Conservation (phyloP, 2,113 vertebrate species). For the Cairina moschata region DNA sequence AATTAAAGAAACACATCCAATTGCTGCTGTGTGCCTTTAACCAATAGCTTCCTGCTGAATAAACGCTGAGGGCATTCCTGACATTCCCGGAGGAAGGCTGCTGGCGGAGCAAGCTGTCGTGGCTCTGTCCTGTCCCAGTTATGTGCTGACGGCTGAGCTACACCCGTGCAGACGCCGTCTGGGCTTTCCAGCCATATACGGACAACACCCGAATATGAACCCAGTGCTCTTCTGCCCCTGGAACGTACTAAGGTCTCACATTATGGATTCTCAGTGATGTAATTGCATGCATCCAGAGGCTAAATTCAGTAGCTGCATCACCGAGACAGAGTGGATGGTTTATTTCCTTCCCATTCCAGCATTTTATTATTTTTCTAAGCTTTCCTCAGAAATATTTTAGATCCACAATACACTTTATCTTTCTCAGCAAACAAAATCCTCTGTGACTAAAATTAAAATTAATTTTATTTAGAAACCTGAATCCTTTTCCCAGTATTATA, state of each 20-base stretch:
- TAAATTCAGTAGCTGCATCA: background rate
- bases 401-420: background rate
- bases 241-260: background rate
- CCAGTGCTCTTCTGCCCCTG: background rate
- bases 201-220: background rate
- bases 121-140: background rate
- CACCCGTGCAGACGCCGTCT: background rate
- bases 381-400: background rate
- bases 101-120: background rate
- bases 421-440: background rate
- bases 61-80: constrained; percentile 50
- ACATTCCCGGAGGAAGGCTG: constrained; percentile 36
- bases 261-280: background rate
- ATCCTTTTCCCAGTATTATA: background rate
- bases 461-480: background rate
- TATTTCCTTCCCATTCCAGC: background rate
- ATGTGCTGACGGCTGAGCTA: background rate
- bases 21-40: background rate
- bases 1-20: background rate
- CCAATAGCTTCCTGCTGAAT: constrained; percentile 6
- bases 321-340: background rate
- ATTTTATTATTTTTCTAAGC: background rate
- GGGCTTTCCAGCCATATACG: constrained; percentile 21
- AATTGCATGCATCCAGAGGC: background rate
- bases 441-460: background rate